Percentiles rank a stretch among this genome's conserved stretches.
phyloP scores from a whole-genome alignment of 2,113 vertebrate genomes.

The Gnathonemus echidnorhynchus region DNA sequence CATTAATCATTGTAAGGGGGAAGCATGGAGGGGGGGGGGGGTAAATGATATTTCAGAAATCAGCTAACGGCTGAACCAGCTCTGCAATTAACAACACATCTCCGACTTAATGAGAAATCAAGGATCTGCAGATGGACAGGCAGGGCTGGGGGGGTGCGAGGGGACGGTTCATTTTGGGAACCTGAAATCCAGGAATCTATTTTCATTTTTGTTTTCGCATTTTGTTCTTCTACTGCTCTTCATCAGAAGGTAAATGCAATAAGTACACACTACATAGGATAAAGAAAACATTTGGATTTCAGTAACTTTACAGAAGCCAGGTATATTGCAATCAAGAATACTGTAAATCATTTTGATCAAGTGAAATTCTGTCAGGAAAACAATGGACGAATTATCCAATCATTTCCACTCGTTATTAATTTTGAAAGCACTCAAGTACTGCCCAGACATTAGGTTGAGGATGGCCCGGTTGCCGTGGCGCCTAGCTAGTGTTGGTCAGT shows the following conservation, averaged over 20 bases:
- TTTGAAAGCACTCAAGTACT: background rate
- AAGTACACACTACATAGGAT: background rate
- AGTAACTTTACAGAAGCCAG: background rate
- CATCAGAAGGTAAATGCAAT: background rate
- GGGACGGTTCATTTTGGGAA: background rate
- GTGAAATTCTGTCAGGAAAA: background rate
- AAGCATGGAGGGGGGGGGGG: background rate
- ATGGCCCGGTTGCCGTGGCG: background rate
- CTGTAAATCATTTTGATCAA: background rate
- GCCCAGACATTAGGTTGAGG: background rate
- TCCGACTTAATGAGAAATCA: constrained; percentile 14
- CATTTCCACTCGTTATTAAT: background rate
- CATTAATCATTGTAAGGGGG: constrained; percentile 14
- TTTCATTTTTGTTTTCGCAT: background rate
- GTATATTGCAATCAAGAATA: background rate
- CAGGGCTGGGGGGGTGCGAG: background rate
- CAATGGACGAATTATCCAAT: background rate
- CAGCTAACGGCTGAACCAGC: constrained; percentile 21
- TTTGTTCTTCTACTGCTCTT: background rate
- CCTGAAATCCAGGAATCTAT: background rate
- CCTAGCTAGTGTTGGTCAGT: background rate
- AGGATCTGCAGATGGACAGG: background rate
- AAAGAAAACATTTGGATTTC: background rate
- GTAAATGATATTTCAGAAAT: constrained; percentile 16
- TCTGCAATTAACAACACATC: constrained; percentile 11